phyloP scores from a whole-genome alignment of 2,113 vertebrate genomes.

The Mesoclemmys tuberculata region DNA sequence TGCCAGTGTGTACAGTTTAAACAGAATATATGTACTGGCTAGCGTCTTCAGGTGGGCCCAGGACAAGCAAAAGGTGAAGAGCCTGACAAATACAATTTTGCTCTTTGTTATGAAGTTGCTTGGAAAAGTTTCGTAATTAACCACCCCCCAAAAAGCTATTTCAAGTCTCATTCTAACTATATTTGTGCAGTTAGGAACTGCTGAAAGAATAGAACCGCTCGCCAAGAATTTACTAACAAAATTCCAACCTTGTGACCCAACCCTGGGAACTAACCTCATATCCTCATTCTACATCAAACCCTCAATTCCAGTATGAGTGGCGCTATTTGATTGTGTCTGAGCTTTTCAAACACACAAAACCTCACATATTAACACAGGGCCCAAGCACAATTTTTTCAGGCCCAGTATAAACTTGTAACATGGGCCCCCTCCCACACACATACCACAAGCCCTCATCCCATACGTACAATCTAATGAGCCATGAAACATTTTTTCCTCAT shows the following conservation, averaged over 20 bases:
- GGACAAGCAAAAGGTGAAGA: neutral
- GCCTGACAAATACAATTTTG: neutral
- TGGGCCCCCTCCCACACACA: no score
- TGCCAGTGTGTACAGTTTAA: rapidly evolving
- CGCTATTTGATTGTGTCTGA: neutral
- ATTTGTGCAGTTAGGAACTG: conserved; percentile 44
- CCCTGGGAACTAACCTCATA: conserved; percentile 42
- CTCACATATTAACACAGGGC: neutral
- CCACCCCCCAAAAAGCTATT: neutral
- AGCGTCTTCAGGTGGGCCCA: neutral
- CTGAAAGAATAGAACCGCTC: conserved; percentile 59
- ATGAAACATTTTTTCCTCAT: no score
- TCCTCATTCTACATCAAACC: conserved; percentile 28
- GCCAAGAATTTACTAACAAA: conserved; percentile 70
- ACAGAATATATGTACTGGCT: neutral
- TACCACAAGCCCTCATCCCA: no score
- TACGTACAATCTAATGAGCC: no score
- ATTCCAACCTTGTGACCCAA: conserved; percentile 73
- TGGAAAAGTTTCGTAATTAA: conserved; percentile 20
- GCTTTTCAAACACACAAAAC: neutral
- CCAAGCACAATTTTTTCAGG: no score
- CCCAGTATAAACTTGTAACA: no score
- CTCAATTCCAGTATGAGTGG: neutral
- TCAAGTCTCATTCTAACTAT: conserved; percentile 2
- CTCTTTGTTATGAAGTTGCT: neutral